Conservation (phyloP, 2,888 invertebrate genomes). For the Oxycera nigricornis region DNA sequence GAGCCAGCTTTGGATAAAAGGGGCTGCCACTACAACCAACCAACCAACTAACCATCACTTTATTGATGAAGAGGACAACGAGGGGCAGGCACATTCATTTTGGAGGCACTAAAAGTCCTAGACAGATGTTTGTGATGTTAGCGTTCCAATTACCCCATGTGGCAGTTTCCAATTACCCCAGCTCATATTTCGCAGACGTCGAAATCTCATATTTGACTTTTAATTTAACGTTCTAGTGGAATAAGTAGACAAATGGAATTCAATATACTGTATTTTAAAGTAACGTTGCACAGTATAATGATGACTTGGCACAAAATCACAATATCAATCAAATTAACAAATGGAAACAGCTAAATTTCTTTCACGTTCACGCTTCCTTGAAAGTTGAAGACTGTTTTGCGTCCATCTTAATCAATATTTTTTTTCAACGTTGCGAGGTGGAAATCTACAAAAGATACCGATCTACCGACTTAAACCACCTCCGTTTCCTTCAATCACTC, state of each 20-base stretch:
- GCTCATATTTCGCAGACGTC: not conserved
- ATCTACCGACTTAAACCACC: no score
- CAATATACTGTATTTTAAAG: no score
- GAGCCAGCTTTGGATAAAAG: no score
- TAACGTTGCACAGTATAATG: not conserved
- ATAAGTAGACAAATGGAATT: not conserved
- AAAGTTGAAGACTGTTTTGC: constrained; percentile 6
- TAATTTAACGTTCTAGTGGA: not conserved
- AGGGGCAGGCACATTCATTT: not conserved
- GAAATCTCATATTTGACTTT: not conserved
- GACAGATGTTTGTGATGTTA: not conserved
- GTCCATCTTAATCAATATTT: not conserved
- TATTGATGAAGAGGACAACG: not conserved
- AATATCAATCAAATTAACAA: not conserved
- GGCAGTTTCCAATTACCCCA: not conserved
- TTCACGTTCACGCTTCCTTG: not conserved
- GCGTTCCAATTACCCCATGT: not conserved
- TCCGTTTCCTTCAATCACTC: no score
- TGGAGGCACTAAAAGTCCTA: not conserved
- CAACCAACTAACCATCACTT: no score
- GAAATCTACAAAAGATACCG: no score
- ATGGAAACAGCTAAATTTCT: not conserved
- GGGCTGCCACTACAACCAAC: no score
- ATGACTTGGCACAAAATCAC: not conserved
- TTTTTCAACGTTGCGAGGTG: no score